Evolutionary conservation across 2,888 invertebrate species (phyloP).

Genomic region (Drosophila cognata): DNA sequence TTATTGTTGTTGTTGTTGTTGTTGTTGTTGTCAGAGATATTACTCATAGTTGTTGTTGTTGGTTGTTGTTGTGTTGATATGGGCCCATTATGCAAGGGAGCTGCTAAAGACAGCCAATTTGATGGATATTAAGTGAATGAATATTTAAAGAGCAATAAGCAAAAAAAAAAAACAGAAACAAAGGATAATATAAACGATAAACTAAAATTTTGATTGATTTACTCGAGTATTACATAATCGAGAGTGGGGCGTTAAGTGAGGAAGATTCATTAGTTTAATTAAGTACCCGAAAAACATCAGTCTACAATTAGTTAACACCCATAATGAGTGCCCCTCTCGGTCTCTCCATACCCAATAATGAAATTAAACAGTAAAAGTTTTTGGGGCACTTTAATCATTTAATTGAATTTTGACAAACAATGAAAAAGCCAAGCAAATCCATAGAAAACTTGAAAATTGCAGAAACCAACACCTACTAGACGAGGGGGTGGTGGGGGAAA

Average conservation of each 20-base stretch:
- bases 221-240: slow-evolving; percentile 20
- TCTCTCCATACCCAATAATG: slow-evolving; percentile 1
- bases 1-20: slow-evolving; percentile 38
- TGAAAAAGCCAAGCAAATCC: slow-evolving; percentile 13
- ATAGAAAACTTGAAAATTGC: slow-evolving; percentile 30
- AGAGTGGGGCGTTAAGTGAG: neutral
- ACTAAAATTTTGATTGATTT: slow-evolving; percentile 34
- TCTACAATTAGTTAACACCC: slow-evolving; percentile 46
- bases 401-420: slow-evolving; percentile 68
- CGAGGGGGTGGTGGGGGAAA: neutral
- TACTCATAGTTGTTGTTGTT: slow-evolving; percentile 44
- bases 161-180: slow-evolving; percentile 2
- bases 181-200: slow-evolving; percentile 19
- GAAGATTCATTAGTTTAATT: slow-evolving; percentile 54
- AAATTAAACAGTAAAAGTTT: slow-evolving; percentile 48
- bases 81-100: slow-evolving; percentile 63
- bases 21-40: slow-evolving; percentile 47
- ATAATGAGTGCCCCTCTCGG: slow-evolving; percentile 25
- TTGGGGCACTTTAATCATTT: slow-evolving; percentile 63
- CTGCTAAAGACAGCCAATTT: slow-evolving; percentile 31
- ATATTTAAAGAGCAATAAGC: slow-evolving; percentile 3
- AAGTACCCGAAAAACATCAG: slow-evolving; percentile 31
- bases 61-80: slow-evolving; percentile 39
- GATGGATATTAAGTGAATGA: slow-evolving; percentile 20
- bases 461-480: slow-evolving; percentile 36